phyloP scores from a whole-genome alignment of 2,888 invertebrate genomes.

The Sepiola atlantica region DNA sequence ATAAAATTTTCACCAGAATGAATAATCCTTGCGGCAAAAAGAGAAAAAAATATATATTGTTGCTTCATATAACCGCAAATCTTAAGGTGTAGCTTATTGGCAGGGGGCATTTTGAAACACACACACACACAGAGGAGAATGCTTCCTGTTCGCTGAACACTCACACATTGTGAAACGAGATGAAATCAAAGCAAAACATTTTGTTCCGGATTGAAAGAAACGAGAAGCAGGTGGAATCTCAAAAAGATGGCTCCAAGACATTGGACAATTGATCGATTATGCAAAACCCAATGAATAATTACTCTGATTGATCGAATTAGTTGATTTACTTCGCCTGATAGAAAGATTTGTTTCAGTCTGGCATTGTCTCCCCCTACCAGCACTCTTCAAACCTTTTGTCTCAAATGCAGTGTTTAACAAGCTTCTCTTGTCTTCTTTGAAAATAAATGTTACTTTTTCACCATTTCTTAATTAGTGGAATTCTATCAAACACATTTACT shows the following conservation, averaged over 20 bases:
- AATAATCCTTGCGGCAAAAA: neutral
- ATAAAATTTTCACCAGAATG: neutral
- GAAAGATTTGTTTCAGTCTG: neutral
- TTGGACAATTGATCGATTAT: neutral
- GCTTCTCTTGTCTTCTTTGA: neutral
- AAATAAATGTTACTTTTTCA: neutral
- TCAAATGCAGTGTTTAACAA: neutral
- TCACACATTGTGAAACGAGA: neutral
- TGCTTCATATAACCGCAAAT: neutral
- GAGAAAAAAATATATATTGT: neutral
- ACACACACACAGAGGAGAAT: neutral
- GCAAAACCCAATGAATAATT: slow-evolving; percentile 18
- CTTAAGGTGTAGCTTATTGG: neutral
- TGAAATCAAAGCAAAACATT: neutral
- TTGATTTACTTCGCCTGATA: neutral
- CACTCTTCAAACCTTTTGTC: neutral
- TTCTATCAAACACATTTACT: neutral
- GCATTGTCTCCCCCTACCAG: neutral
- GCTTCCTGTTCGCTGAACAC: neutral
- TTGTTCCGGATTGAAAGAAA: neutral
- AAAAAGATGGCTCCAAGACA: neutral
- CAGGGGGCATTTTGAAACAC: neutral
- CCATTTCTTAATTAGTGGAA: neutral
- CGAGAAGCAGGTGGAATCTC: neutral
- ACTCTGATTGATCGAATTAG: slow-evolving; percentile 5